Base-by-base conservation (phyloP, 2,888 invertebrate species). In the Alentia gelatinosa region DNA sequence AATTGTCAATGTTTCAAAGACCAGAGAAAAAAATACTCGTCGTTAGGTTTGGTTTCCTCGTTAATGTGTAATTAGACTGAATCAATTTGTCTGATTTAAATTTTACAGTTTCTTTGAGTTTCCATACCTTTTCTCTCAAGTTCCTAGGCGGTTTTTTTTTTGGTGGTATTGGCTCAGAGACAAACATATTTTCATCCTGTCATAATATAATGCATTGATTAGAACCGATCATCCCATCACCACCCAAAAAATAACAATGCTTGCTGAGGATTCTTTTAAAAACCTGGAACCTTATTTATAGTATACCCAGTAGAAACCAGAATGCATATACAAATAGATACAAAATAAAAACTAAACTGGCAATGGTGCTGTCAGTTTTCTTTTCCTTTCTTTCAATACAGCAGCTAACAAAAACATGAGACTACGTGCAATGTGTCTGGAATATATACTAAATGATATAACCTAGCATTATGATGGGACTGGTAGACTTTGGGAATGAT, bases 401-500 rank as follows among this genome's bases (percentile, higher is more conserved):
- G 79, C 79, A 79, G 79, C 79, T 79, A 79, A 39, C 39, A 79
- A 79, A 79, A 79, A 74, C 35, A 12, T 79, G 79, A 79, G 15
- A 79, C 19, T 79, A 79, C 37, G 39, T 79, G 26, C 79, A 79
- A 23, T 79, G 35, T 79, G 19, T 79, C 19, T 79, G 23, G 12
- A n/a, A 79, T 79, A 79, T n/a, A 79, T 79, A 39, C 5, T 37
- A 79, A 79, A 79, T 79, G 79, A 79, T 79, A 79, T 37, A 79
- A 79, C 35, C 37, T 79, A 79, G 15, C 79, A 39, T 68, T n/a
- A 68, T 37, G 79, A 79, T 79, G 79, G 79, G 79, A 79, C 79
- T 79, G 79, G 79, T 79, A 79, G 79, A 79, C 23, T 30, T n/a
- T 86, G 86, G 42, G 19, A 86, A 86, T 86, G 86, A 86, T 39